These are phyloP conservation scores for Agrotis exclamationis DNA, from an alignment of 2,888 invertebrate genomes.

Conservation along the genomic window DNA sequence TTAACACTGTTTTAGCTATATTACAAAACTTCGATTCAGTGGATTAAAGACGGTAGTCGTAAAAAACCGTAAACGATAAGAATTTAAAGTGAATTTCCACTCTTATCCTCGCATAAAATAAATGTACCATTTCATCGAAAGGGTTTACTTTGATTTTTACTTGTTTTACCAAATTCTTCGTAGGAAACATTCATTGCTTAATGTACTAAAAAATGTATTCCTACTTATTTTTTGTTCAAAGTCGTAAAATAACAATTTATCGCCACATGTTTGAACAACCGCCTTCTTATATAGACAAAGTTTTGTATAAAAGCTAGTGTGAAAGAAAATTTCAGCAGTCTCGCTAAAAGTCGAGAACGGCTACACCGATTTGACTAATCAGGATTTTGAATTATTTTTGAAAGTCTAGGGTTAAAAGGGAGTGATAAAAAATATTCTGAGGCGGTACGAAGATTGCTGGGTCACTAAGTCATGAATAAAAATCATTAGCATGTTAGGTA, in stretches of 20 bases:
- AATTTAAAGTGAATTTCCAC: not conserved
- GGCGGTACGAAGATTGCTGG: no score
- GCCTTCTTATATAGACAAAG: conserved; percentile 4
- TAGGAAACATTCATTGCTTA: conserved; percentile 3
- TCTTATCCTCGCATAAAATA: not conserved
- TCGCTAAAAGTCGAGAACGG: no score
- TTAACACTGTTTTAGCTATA: not conserved
- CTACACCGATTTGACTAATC: no score
- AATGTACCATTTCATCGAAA: not conserved
- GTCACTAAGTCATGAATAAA: no score
- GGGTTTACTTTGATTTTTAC: not conserved
- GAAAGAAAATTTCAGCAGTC: not conserved
- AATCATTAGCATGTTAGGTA: no score
- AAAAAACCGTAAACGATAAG: not conserved
- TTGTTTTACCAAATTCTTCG: no score
- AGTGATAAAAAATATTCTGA: no score
- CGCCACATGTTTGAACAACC: conserved; percentile 5
- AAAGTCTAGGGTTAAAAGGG: no score
- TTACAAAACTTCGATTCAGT: not conserved
- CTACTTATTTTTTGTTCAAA: not conserved
- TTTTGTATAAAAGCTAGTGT: conserved; percentile 12
- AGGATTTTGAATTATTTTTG: no score
- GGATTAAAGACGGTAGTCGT: not conserved
- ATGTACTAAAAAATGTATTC: conserved; percentile 19
- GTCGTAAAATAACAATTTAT: conserved; percentile 12